Base-by-base conservation (phyloP, 2,888 invertebrate genomes). In the Scotopteryx bipunctaria region DNA sequence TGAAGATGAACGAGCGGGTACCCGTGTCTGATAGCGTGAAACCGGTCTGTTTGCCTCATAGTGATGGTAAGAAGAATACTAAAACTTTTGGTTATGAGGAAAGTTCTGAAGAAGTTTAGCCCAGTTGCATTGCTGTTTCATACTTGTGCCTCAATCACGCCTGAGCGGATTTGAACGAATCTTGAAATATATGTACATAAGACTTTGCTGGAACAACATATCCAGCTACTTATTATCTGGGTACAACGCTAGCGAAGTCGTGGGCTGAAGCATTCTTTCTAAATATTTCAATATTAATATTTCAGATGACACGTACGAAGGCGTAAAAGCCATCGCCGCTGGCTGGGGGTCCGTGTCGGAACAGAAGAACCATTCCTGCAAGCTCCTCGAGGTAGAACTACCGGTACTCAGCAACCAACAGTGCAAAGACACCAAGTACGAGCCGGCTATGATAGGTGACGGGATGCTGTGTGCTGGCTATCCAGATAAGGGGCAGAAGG, bases 321-420 rank as follows among this genome's bases (percentile, higher is more conserved):
- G 94, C 3, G 92, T 92, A 0, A 92, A 92, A 45, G 97, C 94
- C 2, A 93, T 94, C 50, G 96, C 95, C 2, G 93, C 95, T 1
- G 97, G 97, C 8, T 97, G 97, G 97, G 97, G 97, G 0, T 95
- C 96, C 0, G 80, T 95, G 3, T 93, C 94, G 56, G 97, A 97
- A 83, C 94, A 94, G 63, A 96, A 95, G 16, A 95, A 95, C 66
- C 95, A 96, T 8, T 95, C 96, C 0, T 96, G 97, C 66, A 84
- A 94, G 38, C 89, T 97, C 14, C 94, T 95, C 71, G 95, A 96
- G 73, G 97, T 97, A 0, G 95, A 95, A 64, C 92, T 97, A 9
- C 93, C 93, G 0, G 82, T 93, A 8, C 64, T 93, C 8, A 93
- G 91, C 64, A 96, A 96, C 73, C 92, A 93, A 3, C 93, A 92